Evolutionary conservation across 2,888 invertebrate genomes (phyloP).

Genomic region (Hirtodrosophila duncani): DNA sequence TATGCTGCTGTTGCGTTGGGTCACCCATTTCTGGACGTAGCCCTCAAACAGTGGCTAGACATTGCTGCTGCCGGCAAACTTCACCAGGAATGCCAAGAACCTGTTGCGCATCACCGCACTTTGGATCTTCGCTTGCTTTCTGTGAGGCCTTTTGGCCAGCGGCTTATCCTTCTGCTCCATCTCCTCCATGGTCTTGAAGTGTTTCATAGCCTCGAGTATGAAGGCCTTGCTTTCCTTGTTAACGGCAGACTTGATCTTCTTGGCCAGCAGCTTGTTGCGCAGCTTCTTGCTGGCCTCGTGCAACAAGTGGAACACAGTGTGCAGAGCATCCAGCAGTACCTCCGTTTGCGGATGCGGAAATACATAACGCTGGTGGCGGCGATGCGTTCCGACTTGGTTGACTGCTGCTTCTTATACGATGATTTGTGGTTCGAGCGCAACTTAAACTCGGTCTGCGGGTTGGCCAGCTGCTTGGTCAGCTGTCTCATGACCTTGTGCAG

Average conservation of each 20-base stretch:
- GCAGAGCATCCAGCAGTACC: slow-evolving; percentile 26
- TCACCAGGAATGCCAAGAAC: slow-evolving; percentile 35
- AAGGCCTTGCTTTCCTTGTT: not conserved
- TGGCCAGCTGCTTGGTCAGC: slow-evolving; percentile 12
- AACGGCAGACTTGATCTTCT: slow-evolving; percentile 1
- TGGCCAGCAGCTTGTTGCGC: slow-evolving; percentile 22
- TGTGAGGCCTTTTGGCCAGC: not conserved
- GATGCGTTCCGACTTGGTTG: slow-evolving; percentile 45
- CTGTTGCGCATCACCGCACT: slow-evolving; percentile 31
- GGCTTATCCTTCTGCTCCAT: slow-evolving; percentile 1
- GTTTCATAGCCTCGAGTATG: slow-evolving; percentile 34
- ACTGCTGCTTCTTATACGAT: slow-evolving; percentile 19
- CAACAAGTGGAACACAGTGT: slow-evolving; percentile 28
- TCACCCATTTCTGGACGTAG: slow-evolving; percentile 32
- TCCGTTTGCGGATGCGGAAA: slow-evolving; percentile 41
- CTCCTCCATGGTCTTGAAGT: slow-evolving; percentile 12
- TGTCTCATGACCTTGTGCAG: slow-evolving; percentile 1
- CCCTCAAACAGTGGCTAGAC: slow-evolving; percentile 26
- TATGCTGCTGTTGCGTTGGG: slow-evolving; percentile 12
- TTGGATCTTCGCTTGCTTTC: slow-evolving; percentile 9
- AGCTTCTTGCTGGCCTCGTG: slow-evolving; percentile 34
- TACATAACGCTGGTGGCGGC: slow-evolving; percentile 40
- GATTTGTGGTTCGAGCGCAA: slow-evolving; percentile 23
- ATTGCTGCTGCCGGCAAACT: slow-evolving; percentile 8
- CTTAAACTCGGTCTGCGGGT: slow-evolving; percentile 1